These are phyloP conservation scores for Solen grandis DNA, from an alignment of 1,140 invertebrate genomes.

Conservation along the genomic window DNA sequence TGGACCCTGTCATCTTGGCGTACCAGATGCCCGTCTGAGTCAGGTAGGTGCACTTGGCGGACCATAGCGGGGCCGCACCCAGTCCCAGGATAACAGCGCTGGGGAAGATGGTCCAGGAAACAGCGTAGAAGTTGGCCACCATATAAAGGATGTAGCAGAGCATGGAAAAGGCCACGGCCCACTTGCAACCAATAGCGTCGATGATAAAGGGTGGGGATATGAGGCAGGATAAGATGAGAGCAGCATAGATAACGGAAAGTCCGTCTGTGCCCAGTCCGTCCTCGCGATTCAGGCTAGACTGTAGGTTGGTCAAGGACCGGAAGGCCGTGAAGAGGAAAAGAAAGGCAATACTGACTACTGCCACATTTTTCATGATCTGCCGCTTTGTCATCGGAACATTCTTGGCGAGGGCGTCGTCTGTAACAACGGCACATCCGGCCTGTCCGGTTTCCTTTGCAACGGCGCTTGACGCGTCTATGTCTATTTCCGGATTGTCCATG, in stretches of 20 bases:
- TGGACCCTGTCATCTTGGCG: conserved; percentile 82
- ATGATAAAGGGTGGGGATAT: conserved; percentile 89
- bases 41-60: conserved; percentile 96
- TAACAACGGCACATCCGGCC: neutral
- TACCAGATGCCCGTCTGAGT: conserved; percentile 94
- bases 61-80: conserved; percentile 97
- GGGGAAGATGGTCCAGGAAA: conserved; percentile 92
- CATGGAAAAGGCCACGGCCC: conserved; percentile 95
- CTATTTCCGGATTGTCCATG: too few species aligned
- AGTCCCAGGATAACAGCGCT: conserved; percentile 92
- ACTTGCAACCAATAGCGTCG: conserved; percentile 92
- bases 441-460: neutral
- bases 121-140: conserved; percentile 91
- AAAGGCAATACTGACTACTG: conserved; percentile 74
- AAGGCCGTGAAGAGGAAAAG: conserved; percentile 77
- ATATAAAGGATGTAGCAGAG: conserved; percentile 96
- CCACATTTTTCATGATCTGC: conserved; percentile 73
- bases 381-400: conserved; percentile 59
- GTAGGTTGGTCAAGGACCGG: conserved; percentile 75
- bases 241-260: conserved; percentile 92
- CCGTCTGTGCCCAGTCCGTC: conserved; percentile 71
- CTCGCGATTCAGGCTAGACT: conserved; percentile 76
- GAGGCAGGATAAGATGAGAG: conserved; percentile 94
- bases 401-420: neutral
- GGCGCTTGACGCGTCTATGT: neutral